phyloP scores from a whole-genome alignment of 2,113 vertebrate genomes.

The Lycaon pictus region DNA sequence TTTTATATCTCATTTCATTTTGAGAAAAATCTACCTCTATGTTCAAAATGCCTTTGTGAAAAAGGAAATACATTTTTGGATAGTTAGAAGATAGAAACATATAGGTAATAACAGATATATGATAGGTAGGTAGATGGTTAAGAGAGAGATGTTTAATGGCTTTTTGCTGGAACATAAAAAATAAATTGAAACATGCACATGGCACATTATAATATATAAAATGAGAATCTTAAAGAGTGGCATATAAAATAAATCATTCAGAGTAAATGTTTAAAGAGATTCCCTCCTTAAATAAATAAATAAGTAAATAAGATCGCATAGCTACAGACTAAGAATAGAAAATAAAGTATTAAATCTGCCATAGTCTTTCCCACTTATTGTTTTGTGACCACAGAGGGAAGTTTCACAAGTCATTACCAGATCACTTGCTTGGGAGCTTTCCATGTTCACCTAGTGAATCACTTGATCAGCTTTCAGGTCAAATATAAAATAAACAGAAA shows the following conservation, averaged over 20 bases:
- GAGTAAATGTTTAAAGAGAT: background rate
- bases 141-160: background rate
- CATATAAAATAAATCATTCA: background rate
- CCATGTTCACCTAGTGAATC: background rate
- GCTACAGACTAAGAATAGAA: background rate
- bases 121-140: background rate
- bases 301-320: background rate
- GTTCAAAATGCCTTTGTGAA: background rate
- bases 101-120: background rate
- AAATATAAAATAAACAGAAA: background rate
- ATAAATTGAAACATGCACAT: background rate
- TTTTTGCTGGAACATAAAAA: background rate
- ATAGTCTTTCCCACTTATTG: background rate
- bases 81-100: background rate
- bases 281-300: background rate
- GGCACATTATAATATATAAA: background rate
- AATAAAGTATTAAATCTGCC: background rate
- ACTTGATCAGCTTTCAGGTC: background rate
- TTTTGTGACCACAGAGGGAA: background rate
- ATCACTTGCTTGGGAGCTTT: background rate
- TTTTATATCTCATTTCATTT: background rate
- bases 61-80: background rate
- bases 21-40: background rate
- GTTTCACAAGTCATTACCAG: slow-evolving; percentile 10
- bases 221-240: background rate